phyloP scores from a whole-genome alignment of 1,140 invertebrate species.

The Zaprionus ghesquierei region DNA sequence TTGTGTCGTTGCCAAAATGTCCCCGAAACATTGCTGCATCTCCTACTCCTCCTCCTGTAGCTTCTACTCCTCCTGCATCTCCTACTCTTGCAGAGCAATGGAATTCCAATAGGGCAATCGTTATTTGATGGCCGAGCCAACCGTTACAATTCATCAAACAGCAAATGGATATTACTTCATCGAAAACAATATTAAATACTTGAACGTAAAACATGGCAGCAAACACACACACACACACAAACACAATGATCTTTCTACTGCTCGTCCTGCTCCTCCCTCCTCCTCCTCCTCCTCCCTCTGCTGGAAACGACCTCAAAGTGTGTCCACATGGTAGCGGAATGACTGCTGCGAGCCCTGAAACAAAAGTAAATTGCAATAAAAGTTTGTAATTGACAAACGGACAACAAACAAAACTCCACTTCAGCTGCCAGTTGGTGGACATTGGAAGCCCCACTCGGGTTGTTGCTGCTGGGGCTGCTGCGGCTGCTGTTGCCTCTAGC shows the following conservation, averaged over 20 bases:
- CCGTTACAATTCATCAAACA: slow-evolving; percentile 79
- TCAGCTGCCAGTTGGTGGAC: slow-evolving; percentile 49
- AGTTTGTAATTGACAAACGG: slow-evolving; percentile 81
- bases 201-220: slow-evolving; percentile 67
- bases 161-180: slow-evolving; percentile 79
- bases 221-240: not conserved
- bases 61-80: not conserved
- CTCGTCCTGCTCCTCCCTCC: slow-evolving; percentile 14
- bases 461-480: slow-evolving; percentile 5
- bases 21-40: not conserved
- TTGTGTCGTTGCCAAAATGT: slow-evolving; percentile 7
- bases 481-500: slow-evolving; percentile 4
- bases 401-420: slow-evolving; percentile 80
- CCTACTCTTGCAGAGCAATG: slow-evolving; percentile 48
- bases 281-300: not conserved
- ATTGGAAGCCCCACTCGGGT: not conserved
- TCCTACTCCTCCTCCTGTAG: not conserved
- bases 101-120: slow-evolving; percentile 59
- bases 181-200: slow-evolving; percentile 81
- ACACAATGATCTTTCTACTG: not conserved
- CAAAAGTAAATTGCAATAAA: slow-evolving; percentile 81
- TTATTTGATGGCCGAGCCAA: slow-evolving; percentile 56
- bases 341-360: slow-evolving; percentile 63
- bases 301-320: slow-evolving; percentile 62
- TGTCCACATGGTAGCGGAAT: slow-evolving; percentile 22